Conservation (phyloP, 2,113 vertebrate species). For the Triplophysa rosa region DNA sequence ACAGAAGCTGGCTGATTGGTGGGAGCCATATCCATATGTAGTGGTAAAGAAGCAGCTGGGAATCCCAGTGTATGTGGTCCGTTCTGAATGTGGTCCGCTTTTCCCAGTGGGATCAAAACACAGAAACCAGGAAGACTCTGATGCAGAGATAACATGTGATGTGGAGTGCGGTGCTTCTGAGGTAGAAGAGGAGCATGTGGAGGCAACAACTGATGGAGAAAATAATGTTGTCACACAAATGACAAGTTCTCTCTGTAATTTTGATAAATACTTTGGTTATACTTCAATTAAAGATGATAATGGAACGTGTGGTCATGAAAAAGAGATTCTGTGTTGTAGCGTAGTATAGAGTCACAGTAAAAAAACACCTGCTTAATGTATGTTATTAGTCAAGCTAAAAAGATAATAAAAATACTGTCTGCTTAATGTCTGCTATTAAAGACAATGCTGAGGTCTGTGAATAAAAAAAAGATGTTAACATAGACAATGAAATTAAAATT, state of each 20-base stretch:
- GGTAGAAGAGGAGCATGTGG: neutral
- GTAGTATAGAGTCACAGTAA: neutral
- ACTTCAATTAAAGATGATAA: constrained; percentile 71
- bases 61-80: constrained; percentile 30
- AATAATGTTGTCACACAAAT: too few relatives aligned
- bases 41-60: constrained; percentile 31
- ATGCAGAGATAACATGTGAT: neutral
- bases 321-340: neutral
- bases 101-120: too few relatives aligned
- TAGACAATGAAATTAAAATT: neutral
- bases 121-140: neutral
- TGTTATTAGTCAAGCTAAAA: neutral
- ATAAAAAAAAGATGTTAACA: neutral
- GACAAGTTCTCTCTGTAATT: too few relatives aligned
- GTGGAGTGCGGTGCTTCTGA: neutral
- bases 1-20: constrained; percentile 41
- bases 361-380: neutral
- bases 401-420: neutral
- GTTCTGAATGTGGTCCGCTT: too few relatives aligned
- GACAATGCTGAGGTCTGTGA: neutral
- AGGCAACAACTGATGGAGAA: neutral
- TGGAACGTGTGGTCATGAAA: constrained; percentile 43
- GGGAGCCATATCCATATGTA: constrained; percentile 12
- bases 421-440: neutral
- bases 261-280: constrained; percentile 68